Evolutionary conservation across 2,113 vertebrate species (phyloP).

Genomic region (Brachionichthys hirsutus): DNA sequence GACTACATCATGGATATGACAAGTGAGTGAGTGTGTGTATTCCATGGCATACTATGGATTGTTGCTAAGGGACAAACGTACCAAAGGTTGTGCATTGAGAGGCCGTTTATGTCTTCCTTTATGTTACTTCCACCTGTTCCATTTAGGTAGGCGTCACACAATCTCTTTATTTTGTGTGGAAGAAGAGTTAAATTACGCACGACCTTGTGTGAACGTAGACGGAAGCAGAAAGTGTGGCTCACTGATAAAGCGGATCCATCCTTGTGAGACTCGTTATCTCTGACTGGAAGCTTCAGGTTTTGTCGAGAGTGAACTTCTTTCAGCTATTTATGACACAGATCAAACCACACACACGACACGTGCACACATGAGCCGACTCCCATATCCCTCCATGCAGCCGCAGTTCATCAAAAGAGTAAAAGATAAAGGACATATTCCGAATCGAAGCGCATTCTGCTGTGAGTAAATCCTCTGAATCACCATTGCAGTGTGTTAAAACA

Average conservation of each 20-base stretch:
- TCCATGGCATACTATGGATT: slow-evolving; percentile 35
- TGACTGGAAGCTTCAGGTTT: no score
- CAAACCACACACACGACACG: slow-evolving; percentile 4
- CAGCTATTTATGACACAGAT: background rate
- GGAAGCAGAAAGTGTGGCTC: no score
- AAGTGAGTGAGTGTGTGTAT: slow-evolving; percentile 5
- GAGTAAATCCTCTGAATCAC: slow-evolving; percentile 40
- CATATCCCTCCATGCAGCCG: slow-evolving; percentile 19
- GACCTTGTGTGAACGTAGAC: no score
- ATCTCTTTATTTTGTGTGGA: no score
- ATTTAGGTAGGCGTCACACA: no score
- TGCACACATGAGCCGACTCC: slow-evolving; percentile 7
- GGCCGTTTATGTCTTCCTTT: background rate
- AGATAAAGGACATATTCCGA: slow-evolving; percentile 40
- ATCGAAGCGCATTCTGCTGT: slow-evolving; percentile 22
- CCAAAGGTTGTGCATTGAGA: slow-evolving; percentile 19
- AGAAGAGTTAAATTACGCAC: no score
- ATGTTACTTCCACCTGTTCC: no score
- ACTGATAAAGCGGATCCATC: no score
- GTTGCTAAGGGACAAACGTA: slow-evolving; percentile 64
- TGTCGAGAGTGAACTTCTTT: slow-evolving; percentile 11
- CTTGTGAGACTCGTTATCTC: no score
- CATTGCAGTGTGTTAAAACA: slow-evolving; percentile 18
- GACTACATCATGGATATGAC: slow-evolving; percentile 45
- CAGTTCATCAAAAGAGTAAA: slow-evolving; percentile 14